A percentile compares a stretch with the other conserved stretches of the same genome.
Evolutionary conservation across 2,797 vertebrate species (phyloP).

Genomic region (Merluccius polli): DNA sequence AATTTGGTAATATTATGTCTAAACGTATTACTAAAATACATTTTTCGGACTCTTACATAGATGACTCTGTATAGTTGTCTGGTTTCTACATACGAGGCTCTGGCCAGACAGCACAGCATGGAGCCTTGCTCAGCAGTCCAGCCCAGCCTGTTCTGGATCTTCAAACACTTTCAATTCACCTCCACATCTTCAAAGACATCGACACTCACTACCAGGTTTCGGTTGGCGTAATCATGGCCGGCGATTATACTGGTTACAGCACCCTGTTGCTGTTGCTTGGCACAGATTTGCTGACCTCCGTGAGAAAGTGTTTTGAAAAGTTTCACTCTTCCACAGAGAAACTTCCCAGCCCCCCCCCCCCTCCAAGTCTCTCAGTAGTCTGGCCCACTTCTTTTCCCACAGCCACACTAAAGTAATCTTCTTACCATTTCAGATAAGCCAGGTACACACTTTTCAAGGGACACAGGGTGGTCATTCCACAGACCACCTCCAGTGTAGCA

Average conservation of each 20-base stretch:
- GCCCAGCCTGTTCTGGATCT: neutral
- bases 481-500: constrained; percentile 19
- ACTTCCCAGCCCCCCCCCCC: too few species aligned
- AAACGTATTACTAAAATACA: too few species aligned
- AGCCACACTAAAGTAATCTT: constrained; percentile 19
- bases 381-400: constrained; percentile 17
- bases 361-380: constrained; percentile 13
- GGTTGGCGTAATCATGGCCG: constrained; percentile 15
- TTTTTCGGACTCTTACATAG: neutral
- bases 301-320: neutral
- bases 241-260: neutral
- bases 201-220: neutral
- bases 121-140: neutral
- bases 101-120: neutral
- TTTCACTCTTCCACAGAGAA: constrained; percentile 18
- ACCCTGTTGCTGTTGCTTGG: neutral
- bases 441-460: constrained; percentile 22
- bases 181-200: neutral
- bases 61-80: neutral
- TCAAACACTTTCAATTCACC: neutral
- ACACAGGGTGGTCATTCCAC: constrained; percentile 39
- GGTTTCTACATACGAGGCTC: neutral
- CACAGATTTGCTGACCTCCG: constrained; percentile 27
- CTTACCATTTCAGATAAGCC: constrained; percentile 14
- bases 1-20: neutral